Evolutionary conservation across 2,797 vertebrate genomes (phyloP), one percentile per base, ranked within the genome.

Genomic region (Etheostoma nigrum): DNA sequence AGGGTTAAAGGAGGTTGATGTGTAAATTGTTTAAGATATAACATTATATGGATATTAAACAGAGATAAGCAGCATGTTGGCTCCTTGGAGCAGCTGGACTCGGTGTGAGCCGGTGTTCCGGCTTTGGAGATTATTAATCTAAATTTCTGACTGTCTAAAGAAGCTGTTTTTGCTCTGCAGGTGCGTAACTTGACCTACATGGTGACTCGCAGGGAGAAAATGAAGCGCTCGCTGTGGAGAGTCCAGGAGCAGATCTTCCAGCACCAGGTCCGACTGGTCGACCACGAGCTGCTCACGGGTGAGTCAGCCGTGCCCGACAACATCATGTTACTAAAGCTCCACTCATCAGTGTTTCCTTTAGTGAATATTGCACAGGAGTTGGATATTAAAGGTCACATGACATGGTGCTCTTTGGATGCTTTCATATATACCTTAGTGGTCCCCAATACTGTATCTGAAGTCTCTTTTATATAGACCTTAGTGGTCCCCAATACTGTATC

Each of bases 121-220:
- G 9, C 10, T 10, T 12, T 3, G 10, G 23, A 45, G 42, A n/a
- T 11, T 36, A 13, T 10, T 40, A 0, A 51, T 21, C 27, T 23
- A 16, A 52, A 11, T 36, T 44, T 4, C 27, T 21, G 67, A 6
- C 10, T 0, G 0, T 23, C 23, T 67, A 10, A 74, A 65, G 27
- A 57, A 12, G 11, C 14, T 63, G 44, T 25, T 47, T 27, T 44
- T 40, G 52, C 52, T 55, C 78, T 6, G 60, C 86, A 99, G 98
- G 98, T 98, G 36, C 96, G 98, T 36, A 99, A 99, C 89, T 95
- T 99, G 90, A 99, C 97, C 67, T 99, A 99, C 93, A 99, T 99
- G 98, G 98, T 99, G 94, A 99, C 97, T 0, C 96, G 98, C 78
- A 93, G 98, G 88, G 98, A 99, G 94, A 99, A 99, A 93, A 98